Base-by-base conservation (phyloP, 2,888 invertebrate species). In the Drosophila colorata region DNA sequence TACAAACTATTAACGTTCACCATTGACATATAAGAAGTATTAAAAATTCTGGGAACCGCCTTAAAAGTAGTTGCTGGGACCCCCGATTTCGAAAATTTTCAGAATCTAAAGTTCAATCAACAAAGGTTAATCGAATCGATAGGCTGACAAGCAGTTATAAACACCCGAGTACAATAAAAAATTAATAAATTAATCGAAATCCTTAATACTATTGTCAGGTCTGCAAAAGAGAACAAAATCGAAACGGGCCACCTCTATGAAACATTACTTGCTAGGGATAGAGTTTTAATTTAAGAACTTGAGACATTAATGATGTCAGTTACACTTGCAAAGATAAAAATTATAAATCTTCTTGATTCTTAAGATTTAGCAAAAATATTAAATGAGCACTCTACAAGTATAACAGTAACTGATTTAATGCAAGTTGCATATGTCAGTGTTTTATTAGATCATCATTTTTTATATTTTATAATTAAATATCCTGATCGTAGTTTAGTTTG, bases 391-490 rank as follows among this genome's bases (percentile, higher is more conserved):
- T n/a, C n/a, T n/a, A n/a, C n/a, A n/a, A n/a, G n/a, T n/a, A n/a
- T n/a, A 16, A 44, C 41, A 18, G 11, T 28, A 16, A 16, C 31
- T 16, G 40, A 40, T 35, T 43, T 40, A 51, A 51, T 43, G n/a
- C 33, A 35, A 16, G 13, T 28, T 35, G 31, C 41, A 6, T 14
- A 25, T 28, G 13, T 35, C 11, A 49, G 43, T 1, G 43, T 49
- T 8, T 35, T 43, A 5, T 35, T 58, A 35, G 41, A 58, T 49
- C n/a, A 58, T 49, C 37, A 43, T 11, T 43, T 58, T 49, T 4
- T 58, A 43, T 25, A 49, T 7, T 51, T 56, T 38, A n/a, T 56
- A 3, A 52, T 52, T 7, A 52, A 40, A 13, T 52, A 40, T 28
- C 40, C 51, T 4, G 16, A 31, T 13, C 38, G 38, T 41, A 20